Conservation (phyloP, 2,888 invertebrate species). For the Xylocampa areola region DNA sequence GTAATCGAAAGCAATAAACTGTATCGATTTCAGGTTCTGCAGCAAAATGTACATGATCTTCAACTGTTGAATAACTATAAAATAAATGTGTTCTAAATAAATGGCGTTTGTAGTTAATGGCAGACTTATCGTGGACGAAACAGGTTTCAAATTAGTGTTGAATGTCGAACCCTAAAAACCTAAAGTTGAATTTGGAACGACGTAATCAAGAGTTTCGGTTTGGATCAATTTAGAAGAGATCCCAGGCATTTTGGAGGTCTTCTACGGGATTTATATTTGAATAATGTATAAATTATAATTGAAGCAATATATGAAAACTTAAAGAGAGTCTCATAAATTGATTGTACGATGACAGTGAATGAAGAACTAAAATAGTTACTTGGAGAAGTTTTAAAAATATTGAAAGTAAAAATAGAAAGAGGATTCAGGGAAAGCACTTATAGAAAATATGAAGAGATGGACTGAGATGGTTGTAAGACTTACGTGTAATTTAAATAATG, state of each 20-base stretch:
- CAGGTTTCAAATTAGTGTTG: constrained; percentile 40
- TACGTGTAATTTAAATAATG: constrained; percentile 35
- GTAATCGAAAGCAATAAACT: constrained; percentile 66
- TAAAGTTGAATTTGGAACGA: constrained; percentile 19
- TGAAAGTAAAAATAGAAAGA: constrained; percentile 9
- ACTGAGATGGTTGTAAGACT: constrained; percentile 12
- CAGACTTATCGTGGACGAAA: constrained; percentile 42
- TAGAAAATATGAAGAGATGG: constrained; percentile 11
- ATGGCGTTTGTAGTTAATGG: constrained; percentile 15
- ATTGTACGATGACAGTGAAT: too few relatives aligned
- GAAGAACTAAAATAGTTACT: not conserved
- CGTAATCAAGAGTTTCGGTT: constrained; percentile 22
- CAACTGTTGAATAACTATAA: constrained; percentile 33
- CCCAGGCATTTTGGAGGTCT: constrained; percentile 11
- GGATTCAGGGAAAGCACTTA: constrained; percentile 2
- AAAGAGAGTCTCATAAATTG: too few relatives aligned
- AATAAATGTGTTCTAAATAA: constrained; percentile 50
- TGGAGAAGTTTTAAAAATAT: not conserved
- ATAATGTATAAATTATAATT: too few relatives aligned
- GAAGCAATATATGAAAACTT: too few relatives aligned
- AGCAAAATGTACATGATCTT: constrained; percentile 44
- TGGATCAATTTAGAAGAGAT: constrained; percentile 26
- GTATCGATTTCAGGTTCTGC: constrained; percentile 60
- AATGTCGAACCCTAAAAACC: constrained; percentile 11
- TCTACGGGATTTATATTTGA: not conserved